Evolutionary conservation across 1,140 invertebrate species (phyloP).

Genomic region (Drosophila ogumai): DNA sequence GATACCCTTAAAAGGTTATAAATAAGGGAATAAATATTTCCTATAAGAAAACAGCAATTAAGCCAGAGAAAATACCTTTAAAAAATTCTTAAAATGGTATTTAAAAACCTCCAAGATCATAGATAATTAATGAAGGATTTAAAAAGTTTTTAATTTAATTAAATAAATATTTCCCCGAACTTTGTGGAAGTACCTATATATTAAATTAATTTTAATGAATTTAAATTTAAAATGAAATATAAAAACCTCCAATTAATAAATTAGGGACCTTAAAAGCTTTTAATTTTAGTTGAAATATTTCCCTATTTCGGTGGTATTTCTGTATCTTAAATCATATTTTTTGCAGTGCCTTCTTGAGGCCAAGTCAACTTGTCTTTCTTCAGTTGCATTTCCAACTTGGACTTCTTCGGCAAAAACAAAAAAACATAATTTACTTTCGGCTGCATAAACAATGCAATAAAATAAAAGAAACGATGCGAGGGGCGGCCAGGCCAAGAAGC

Average conservation of each 20-base stretch:
- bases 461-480: conserved; percentile 71
- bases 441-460: conserved; percentile 83
- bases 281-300: neutral
- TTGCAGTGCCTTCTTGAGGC: conserved; percentile 8
- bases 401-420: conserved; percentile 33
- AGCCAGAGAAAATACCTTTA: neutral
- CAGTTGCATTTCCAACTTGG: conserved; percentile 4
- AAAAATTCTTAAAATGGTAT: neutral
- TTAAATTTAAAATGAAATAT: neutral
- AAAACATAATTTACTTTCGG: conserved; percentile 83
- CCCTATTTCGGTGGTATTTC: neutral
- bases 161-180: neutral
- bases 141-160: neutral
- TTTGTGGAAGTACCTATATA: too few relatives aligned
- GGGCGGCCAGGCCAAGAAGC: conserved; percentile 15
- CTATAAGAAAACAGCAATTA: too few relatives aligned
- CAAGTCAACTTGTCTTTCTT: conserved; percentile 24
- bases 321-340: neutral
- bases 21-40: neutral
- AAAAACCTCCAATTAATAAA: neutral
- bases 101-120: neutral
- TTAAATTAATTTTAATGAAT: too few relatives aligned
- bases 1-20: conserved; percentile 30
- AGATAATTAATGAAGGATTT: neutral
- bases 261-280: too few relatives aligned